Evolutionary conservation across 2,797 vertebrate species (phyloP).

Genomic region (Glossophaga mutica): DNA sequence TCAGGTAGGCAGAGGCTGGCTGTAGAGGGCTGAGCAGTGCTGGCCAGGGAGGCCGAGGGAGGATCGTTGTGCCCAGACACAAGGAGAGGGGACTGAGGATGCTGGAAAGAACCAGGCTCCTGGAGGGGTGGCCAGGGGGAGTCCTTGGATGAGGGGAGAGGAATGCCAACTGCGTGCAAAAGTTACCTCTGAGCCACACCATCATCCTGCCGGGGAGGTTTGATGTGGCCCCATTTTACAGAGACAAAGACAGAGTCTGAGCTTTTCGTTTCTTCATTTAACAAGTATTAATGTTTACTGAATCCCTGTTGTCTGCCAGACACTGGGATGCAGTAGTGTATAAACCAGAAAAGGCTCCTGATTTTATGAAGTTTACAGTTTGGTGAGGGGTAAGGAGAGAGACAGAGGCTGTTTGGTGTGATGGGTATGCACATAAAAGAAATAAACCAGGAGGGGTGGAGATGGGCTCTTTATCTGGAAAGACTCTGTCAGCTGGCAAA

Average conservation of each 20-base stretch:
- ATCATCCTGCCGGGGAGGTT: not conserved
- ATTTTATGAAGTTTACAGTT: not conserved
- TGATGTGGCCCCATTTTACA: not conserved
- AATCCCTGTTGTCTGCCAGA: not conserved
- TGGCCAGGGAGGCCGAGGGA: not conserved
- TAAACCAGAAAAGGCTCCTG: not conserved
- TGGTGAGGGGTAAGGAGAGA: not conserved
- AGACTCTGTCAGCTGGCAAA: not conserved
- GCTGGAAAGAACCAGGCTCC: not conserved
- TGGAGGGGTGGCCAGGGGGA: not conserved
- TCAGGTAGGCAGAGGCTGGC: not conserved
- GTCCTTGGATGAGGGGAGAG: not conserved
- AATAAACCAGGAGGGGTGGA: not conserved
- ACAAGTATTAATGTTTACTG: not conserved
- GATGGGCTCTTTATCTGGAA: not conserved
- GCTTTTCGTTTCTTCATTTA: not conserved
- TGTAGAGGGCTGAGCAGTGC: not conserved
- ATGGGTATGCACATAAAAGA: not conserved
- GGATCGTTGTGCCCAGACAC: not conserved
- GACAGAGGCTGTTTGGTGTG: not conserved
- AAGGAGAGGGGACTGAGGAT: not conserved
- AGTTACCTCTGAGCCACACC: too few relatives aligned
- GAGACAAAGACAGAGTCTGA: not conserved
- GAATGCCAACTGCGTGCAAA: not conserved
- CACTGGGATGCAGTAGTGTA: not conserved